A percentile compares a stretch with the other conserved stretches of the same genome.
phyloP scores from a whole-genome alignment of 2,113 vertebrate genomes.

The Symphodus melops region DNA sequence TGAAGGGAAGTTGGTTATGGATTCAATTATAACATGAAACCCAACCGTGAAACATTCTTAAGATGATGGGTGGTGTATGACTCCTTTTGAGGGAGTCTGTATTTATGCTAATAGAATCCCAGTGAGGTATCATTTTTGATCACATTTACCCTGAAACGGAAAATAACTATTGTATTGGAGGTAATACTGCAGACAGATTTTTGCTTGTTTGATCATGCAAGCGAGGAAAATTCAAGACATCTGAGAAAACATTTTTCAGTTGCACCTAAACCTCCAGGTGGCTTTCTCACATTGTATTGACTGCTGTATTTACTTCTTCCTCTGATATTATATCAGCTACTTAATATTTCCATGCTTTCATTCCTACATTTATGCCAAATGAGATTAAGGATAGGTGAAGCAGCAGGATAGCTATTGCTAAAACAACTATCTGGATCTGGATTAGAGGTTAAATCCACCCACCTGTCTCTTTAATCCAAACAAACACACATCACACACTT shows the following conservation, averaged over 20 bases:
- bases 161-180: slow-evolving; percentile 23
- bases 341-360: not conserved
- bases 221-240: slow-evolving; percentile 37
- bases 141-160: slow-evolving; percentile 32
- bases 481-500: not conserved
- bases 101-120: slow-evolving; percentile 39
- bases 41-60: slow-evolving; percentile 46
- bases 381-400: not conserved
- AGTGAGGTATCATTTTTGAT: slow-evolving; percentile 40
- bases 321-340: slow-evolving; percentile 14
- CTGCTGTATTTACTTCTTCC: slow-evolving; percentile 14
- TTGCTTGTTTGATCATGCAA: slow-evolving; percentile 41
- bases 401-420: not conserved
- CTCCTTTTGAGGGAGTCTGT: slow-evolving; percentile 35
- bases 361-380: slow-evolving; percentile 6
- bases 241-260: slow-evolving; percentile 25
- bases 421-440: not conserved
- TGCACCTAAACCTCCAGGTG: slow-evolving; percentile 15
- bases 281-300: slow-evolving; percentile 19
- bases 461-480: slow-evolving; percentile 4
- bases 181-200: slow-evolving; percentile 44
- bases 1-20: slow-evolving; percentile 43
- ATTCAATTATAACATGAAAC: slow-evolving; percentile 57
- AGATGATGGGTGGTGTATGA: slow-evolving; percentile 31
- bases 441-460: not conserved